Conservation (phyloP, 2,888 invertebrate species). For the Parnassius orleans region DNA sequence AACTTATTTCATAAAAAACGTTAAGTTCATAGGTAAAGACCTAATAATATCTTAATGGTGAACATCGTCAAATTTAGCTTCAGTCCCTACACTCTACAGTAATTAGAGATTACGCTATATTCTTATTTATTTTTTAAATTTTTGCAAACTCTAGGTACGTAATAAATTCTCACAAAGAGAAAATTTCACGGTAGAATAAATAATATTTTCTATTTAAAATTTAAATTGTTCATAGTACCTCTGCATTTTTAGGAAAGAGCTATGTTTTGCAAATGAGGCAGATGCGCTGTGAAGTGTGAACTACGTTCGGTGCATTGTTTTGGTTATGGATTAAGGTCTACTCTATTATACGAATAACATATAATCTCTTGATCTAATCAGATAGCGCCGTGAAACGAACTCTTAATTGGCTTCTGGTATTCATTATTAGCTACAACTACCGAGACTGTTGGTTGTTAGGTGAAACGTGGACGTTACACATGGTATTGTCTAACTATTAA, state of each 20-base stretch:
- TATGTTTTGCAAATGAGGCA: conserved; percentile 21
- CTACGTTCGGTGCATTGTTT: conserved; percentile 14
- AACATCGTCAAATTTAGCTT: too few relatives aligned
- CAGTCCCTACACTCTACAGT: too few relatives aligned
- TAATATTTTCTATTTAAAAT: conserved; percentile 20
- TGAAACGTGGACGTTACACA: too few relatives aligned
- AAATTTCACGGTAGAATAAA: conserved; percentile 16
- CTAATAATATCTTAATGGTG: too few relatives aligned
- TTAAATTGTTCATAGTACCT: conserved; percentile 13
- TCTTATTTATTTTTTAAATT: too few relatives aligned
- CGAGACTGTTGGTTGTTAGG: too few relatives aligned
- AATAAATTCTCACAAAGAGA: neutral
- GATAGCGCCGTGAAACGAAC: conserved; percentile 13
- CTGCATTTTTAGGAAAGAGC: conserved; percentile 12
- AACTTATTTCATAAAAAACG: too few relatives aligned
- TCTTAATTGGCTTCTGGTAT: conserved; percentile 5
- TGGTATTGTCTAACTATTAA: too few relatives aligned
- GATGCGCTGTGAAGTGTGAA: conserved; percentile 15
- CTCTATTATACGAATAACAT: conserved; percentile 8
- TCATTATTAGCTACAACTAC: neutral
- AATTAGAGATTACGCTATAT: too few relatives aligned
- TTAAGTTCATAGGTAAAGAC: too few relatives aligned
- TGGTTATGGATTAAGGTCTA: conserved; percentile 1
- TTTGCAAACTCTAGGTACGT: too few relatives aligned
- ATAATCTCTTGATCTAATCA: conserved; percentile 25